Base-by-base conservation (phyloP, 1,140 invertebrate genomes). In the Bombus balteatus region DNA sequence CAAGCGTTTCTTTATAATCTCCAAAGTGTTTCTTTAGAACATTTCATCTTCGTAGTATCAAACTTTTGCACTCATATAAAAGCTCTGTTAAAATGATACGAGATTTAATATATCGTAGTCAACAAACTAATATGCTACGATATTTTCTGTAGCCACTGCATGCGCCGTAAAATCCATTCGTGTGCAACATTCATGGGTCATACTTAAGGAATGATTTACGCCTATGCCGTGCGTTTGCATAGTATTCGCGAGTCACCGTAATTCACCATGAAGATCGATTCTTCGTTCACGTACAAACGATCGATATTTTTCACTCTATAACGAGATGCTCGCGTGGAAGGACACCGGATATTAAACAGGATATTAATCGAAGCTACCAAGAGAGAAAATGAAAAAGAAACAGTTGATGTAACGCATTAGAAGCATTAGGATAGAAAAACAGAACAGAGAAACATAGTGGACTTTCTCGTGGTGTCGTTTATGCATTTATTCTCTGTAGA, bases 401-500 rank as follows among this genome's bases (percentile, higher is more conserved):
- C 10, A 0, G 34, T 25, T 3, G 28, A 5, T 59, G 41, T 13
- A 70, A 57, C 32, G 66, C 9, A 25, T 53, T 2, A 37, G 41
- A 37, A 53, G 10, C 32, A 57, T 37, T 32, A 28, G 41, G 41
- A 32, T 13, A 28, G 25, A 39, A 32, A 9, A 41, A 81, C 13
- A 9, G 1, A 25, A 57, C 32, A 13, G 25, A 57, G 32, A 43
- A 66, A 59, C 47, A 32, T 66, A 53, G 68, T 9, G 10, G 37
- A 43, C 79, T 81, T 81, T 70, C 79, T 70, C 28, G 77, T 57
- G n/a, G 32, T 34, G 71, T 81, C 65, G 43, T 80, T 81, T 62
- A 62, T 81, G 68, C 53, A 73, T 80, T 85, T 81, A 86, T 70
- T 84, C 47, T 28, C 15, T 18, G 75, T 84, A 79, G 76, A 84